Evolutionary conservation across 2,888 invertebrate genomes (phyloP).

Genomic region (Schizotus pectinicornis): DNA sequence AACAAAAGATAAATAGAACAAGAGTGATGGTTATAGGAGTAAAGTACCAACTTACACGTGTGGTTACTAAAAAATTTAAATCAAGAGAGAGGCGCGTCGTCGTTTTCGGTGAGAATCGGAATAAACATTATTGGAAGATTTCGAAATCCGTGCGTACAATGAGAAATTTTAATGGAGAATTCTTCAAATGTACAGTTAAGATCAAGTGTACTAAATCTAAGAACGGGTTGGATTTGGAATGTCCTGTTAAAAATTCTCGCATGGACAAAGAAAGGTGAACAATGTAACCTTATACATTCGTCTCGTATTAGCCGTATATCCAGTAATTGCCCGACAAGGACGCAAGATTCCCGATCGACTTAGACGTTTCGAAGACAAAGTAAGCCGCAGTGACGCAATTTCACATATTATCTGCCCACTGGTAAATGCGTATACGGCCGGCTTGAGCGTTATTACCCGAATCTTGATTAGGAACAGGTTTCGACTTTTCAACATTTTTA

Average conservation of each 20-base stretch:
- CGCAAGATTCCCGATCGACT: conserved; percentile 25
- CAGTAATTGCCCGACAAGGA: conserved; percentile 31
- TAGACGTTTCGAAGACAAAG: conserved; percentile 27
- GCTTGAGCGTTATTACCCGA: conserved; percentile 44
- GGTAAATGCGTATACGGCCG: conserved; percentile 30
- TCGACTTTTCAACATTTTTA: conserved; percentile 26
- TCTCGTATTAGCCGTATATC: conserved; percentile 24
- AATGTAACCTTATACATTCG: conserved; percentile 34
- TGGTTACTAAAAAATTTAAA: conserved; percentile 12
- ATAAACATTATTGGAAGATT: conserved; percentile 14
- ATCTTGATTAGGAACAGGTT: conserved; percentile 51
- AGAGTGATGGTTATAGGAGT: background rate
- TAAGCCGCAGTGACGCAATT: conserved; percentile 31
- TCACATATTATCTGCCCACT: conserved; percentile 37
- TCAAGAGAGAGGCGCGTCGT: conserved; percentile 5
- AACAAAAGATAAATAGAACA: conserved; percentile 6
- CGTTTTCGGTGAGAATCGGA: background rate
- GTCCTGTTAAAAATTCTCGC: conserved; percentile 30
- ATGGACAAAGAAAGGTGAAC: conserved; percentile 31
- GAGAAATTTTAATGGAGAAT: conserved; percentile 29
- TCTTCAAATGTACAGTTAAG: conserved; percentile 20
- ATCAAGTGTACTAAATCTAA: conserved; percentile 29
- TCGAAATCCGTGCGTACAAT: conserved; percentile 25
- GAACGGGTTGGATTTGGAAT: conserved; percentile 26
- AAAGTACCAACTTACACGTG: background rate